Evolutionary conservation across 64 coral and sea anemone species (phyloP), one percentile per base, ranked within the genome.

Genomic region (Dendrophyllia cribrosa): DNA sequence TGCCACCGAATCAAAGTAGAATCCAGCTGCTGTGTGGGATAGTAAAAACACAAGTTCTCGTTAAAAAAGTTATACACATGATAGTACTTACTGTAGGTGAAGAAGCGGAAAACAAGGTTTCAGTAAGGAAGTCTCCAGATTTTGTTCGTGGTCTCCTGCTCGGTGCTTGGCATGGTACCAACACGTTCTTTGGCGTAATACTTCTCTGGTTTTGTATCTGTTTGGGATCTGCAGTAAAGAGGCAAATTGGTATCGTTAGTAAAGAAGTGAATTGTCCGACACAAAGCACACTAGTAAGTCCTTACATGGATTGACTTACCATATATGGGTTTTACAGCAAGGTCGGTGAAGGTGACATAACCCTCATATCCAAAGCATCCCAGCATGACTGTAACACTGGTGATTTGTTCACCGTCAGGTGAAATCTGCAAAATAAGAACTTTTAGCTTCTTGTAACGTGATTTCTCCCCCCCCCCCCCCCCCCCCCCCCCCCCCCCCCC

Each of bases 351-450:
- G 45, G 61, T 84, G 11, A 84, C 61, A 15, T 67, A 84, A 15
- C 80, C 80, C 5, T 84, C 43, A 7, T 84, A 84, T 51, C 80
- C 80, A 84, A 84, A 51, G 12, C 80, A 84, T 8, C 80, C 80
- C 44, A 84, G 50, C 80, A 84, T 84, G 2, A 84, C 80, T 2
- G 80, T 68, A 3, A 84, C 80, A 68, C 80, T 84, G 20, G 20
- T 84, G 44, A 84, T 84, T 68, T 45, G 62, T 51, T 84, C 61
- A 4, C 45, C 60, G 22, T 20, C 8, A 48, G 61, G 80, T 22
- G 60, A 51, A 12, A 84, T 84, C 80, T 84, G 46, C 17, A 84
- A 84, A 15, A 20, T 6, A n/a, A 51, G 9, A 21, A 43, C 19
- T 50, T 75, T 8, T 6, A 12, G 44, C 34, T 34, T 34, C 34